Evolutionary conservation across 2,113 vertebrate species (phyloP), one percentile per base, ranked within the genome.

Genomic region (Perca flavescens): DNA sequence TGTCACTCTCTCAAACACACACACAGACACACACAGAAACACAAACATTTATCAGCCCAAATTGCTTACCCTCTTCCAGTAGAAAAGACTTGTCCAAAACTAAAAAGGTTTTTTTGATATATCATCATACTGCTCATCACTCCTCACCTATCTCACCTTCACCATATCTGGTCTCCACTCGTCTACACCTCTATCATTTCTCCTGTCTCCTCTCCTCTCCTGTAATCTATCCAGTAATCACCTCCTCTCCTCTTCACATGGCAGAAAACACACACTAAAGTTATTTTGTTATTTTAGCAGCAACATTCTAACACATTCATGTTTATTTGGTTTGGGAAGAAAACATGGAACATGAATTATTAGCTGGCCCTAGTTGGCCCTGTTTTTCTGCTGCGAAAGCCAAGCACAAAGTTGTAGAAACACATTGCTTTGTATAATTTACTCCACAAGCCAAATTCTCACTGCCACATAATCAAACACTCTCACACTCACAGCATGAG

Each of bases 321-420:
- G 70, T 84, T 79, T 16, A 80, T 86, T 87, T 74, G 64, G 80
- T 77, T 69, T 43, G 47, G 17, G 31, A 65, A 56, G 62, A 71
- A 63, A 62, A 72, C 6, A 13, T n/a, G 67, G 52, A 58, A 60
- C 68, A 58, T 82, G 78, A 89, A 81, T 85, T 89, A 86, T 88
- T 85, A 89, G 64, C 63, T 52, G 71, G 65, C 49, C 69, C 56
- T 15, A 22, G 25, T 49, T 57, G 70, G 25, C 70, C 57, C 43
- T 36, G 64, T 71, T 65, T 47, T 63, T 60, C 64, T 49, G 66
- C 73, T 56, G 82, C n/a, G 36, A 65, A 69, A 81, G 77, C 53
- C 66, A 70, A 69, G 69, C 62, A 34, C 28, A 70, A 63, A 80
- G 83, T 87, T 80, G 54, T 76, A 34, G 60, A 74, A 86, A 68